Percentiles rank a stretch among this genome's conserved stretches.
phyloP scores from a whole-genome alignment of 2,888 invertebrate genomes.

The Allolobophora icterica region DNA sequence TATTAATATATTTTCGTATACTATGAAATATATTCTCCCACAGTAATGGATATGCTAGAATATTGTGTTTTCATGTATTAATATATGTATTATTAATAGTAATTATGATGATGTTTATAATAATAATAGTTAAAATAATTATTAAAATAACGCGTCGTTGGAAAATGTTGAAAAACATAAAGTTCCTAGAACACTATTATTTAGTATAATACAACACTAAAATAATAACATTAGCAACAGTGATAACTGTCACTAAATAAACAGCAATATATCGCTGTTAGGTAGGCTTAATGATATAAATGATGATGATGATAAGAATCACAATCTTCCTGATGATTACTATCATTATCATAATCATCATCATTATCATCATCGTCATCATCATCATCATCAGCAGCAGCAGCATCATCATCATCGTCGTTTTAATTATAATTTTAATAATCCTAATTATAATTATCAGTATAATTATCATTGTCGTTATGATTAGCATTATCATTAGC shows the following conservation, averaged over 20 bases:
- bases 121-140: no score
- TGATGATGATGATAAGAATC: not conserved
- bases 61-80: no score
- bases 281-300: not conserved
- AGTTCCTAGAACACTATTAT: not conserved
- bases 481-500: no score
- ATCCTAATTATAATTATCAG: no score
- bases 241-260: not conserved
- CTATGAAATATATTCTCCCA: not conserved
- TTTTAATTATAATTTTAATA: no score
- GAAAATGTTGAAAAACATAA: no score
- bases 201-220: not conserved
- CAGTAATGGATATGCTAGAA: not conserved
- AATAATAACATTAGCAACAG: not conserved
- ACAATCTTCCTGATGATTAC: no score
- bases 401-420: not conserved
- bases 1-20: no score
- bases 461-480: no score
- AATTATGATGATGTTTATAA: no score
- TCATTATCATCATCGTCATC: not conserved
- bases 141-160: no score
- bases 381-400: not conserved
- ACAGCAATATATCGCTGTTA: not conserved
- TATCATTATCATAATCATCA: not conserved
- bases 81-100: no score